These are phyloP conservation scores for Zaprionus ornatus DNA, from an alignment of 1,140 invertebrate genomes.

Conservation along the genomic window DNA sequence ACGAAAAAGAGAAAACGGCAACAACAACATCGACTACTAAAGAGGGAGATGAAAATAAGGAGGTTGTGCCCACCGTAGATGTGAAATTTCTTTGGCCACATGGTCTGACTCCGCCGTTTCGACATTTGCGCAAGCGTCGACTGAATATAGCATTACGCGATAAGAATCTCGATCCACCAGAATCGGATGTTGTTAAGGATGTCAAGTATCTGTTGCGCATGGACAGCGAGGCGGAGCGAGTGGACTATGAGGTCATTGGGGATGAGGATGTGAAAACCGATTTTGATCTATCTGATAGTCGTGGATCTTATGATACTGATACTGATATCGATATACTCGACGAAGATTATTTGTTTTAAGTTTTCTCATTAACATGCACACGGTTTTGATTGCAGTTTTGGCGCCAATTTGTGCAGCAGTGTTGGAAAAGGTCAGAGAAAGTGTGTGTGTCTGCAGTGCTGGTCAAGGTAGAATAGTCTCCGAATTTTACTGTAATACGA, in stretches of 20 bases:
- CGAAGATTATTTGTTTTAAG: background rate
- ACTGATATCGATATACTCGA: background rate
- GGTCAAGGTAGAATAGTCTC: background rate
- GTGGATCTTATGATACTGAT: background rate
- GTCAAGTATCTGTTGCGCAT: slow-evolving; percentile 94
- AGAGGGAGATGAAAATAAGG: background rate
- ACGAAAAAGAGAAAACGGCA: background rate
- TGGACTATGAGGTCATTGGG: slow-evolving; percentile 95
- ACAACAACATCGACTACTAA: too few species aligned
- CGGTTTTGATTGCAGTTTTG: background rate
- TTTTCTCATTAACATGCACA: background rate
- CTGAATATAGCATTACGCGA: background rate
- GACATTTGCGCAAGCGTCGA: slow-evolving; percentile 14
- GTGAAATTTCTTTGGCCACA: slow-evolving; percentile 20
- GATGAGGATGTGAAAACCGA: slow-evolving; percentile 88
- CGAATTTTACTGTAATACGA: too few species aligned
- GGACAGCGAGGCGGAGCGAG: slow-evolving; percentile 94
- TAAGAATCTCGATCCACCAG: background rate
- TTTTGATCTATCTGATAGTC: slow-evolving; percentile 50
- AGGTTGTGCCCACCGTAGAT: background rate
- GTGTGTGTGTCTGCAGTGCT: background rate
- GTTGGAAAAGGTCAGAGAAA: background rate
- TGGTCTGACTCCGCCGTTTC: slow-evolving; percentile 20
- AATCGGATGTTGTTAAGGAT: slow-evolving; percentile 87
- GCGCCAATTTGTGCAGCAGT: background rate